Conservation (phyloP, 2,113 vertebrate species). For the Tichodroma muraria region DNA sequence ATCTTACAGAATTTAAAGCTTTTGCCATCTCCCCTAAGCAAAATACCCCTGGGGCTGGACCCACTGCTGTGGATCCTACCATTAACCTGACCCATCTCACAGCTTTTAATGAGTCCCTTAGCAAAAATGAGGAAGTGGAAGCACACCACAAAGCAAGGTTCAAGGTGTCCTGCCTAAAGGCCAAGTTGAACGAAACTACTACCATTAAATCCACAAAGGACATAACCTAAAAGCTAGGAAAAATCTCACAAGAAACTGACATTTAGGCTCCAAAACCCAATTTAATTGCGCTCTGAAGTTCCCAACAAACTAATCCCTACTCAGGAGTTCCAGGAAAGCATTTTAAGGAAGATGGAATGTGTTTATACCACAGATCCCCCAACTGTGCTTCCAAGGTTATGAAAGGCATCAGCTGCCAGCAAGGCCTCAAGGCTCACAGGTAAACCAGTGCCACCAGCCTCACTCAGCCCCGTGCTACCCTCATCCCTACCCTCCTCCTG, state of each 20-base stretch:
- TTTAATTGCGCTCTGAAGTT: background rate
- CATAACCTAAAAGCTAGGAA: background rate
- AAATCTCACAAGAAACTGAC: background rate
- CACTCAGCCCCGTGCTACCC: fast-evolving
- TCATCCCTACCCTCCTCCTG: background rate
- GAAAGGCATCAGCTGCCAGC: background rate
- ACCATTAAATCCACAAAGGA: background rate
- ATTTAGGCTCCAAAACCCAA: background rate
- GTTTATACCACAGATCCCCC: background rate
- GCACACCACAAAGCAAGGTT: background rate
- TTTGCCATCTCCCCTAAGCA: background rate
- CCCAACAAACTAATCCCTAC: background rate
- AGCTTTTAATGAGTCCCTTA: background rate
- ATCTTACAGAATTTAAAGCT: background rate
- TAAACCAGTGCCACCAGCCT: background rate
- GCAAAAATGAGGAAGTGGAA: background rate
- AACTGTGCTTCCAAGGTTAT: background rate
- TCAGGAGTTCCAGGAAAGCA: background rate
- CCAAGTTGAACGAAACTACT: background rate
- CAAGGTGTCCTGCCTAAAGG: background rate
- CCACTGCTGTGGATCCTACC: background rate
- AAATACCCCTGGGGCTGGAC: background rate
- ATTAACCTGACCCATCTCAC: background rate
- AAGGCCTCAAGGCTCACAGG: background rate
- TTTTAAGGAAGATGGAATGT: background rate